Percentiles rank a stretch among this genome's conserved stretches.
These are phyloP conservation scores for Tachysurus fulvidraco DNA, from an alignment of 2,113 vertebrate genomes.

Conservation along the genomic window DNA sequence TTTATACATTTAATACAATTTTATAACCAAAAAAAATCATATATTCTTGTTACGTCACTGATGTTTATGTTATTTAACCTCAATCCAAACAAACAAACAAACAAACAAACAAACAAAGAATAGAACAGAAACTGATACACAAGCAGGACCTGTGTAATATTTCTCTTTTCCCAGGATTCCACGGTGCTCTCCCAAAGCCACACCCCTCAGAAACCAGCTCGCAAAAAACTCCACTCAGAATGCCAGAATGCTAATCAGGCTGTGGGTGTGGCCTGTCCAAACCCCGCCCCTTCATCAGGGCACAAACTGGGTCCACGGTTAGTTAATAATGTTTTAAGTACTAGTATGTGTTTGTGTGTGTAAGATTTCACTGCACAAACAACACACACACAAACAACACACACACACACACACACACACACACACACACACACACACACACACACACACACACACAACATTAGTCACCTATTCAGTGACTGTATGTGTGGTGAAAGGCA, in stretches of 20 bases:
- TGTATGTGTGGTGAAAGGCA: constrained; percentile 9
- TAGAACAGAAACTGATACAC: background rate
- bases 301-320: constrained; percentile 84
- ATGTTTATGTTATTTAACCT: too few relatives aligned
- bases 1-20: background rate
- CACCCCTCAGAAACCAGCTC: constrained; percentile 85
- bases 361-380: background rate
- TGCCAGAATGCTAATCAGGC: constrained; percentile 66
- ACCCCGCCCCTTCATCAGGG: constrained; percentile 62
- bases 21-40: background rate
- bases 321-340: background rate
- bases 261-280: constrained; percentile 54
- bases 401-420: background rate
- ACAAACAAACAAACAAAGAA: background rate
- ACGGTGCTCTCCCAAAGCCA: constrained; percentile 68
- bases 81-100: background rate
- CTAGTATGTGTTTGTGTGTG: constrained; percentile 11
- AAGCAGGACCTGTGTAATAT: background rate
- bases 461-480: background rate
- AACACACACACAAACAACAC: too few relatives aligned
- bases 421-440: too few relatives aligned
- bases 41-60: background rate
- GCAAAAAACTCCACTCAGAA: constrained; percentile 85
- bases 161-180: constrained; percentile 71
- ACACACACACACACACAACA: background rate